A percentile compares a stretch with the other conserved stretches of the same genome.
These are phyloP conservation scores for Oasisia sp. DNA, from an alignment of 2,888 invertebrate genomes.

Conservation along the genomic window DNA sequence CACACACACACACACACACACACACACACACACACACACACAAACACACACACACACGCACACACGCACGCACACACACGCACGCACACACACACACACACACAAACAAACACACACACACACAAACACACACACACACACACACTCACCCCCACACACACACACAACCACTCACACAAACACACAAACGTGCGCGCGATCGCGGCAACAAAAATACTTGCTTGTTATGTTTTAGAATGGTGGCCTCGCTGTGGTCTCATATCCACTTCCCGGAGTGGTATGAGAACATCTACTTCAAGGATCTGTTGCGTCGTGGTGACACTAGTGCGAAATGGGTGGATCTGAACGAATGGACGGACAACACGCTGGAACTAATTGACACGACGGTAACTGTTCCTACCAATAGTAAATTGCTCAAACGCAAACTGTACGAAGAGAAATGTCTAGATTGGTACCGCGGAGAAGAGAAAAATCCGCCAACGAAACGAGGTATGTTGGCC, in stretches of 20 bases:
- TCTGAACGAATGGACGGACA: not conserved
- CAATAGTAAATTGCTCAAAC: not conserved
- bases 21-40: too few species aligned
- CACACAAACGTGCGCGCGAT: not conserved
- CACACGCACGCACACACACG: not conserved
- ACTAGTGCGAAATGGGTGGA: not conserved
- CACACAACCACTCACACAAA: not conserved
- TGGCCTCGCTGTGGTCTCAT: constrained; percentile 19
- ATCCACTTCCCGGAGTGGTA: constrained; percentile 18
- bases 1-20: not conserved
- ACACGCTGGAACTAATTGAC: not conserved
- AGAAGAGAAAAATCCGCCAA: not conserved
- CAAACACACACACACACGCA: not conserved
- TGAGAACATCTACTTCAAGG: not conserved
- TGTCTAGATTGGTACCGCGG: not conserved
- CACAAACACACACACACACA: not conserved
- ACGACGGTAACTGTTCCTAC: not conserved
- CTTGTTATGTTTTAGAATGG: not conserved
- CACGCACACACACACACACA: not conserved
- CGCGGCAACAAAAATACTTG: not conserved
- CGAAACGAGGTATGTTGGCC: not conserved
- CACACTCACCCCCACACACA: not conserved
- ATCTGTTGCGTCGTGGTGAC: not conserved
- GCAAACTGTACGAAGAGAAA: not conserved
- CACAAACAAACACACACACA: too few species aligned